These are phyloP conservation scores for Vespertilio murinus DNA, from an alignment of 2,797 vertebrate species.

Conservation along the genomic window DNA sequence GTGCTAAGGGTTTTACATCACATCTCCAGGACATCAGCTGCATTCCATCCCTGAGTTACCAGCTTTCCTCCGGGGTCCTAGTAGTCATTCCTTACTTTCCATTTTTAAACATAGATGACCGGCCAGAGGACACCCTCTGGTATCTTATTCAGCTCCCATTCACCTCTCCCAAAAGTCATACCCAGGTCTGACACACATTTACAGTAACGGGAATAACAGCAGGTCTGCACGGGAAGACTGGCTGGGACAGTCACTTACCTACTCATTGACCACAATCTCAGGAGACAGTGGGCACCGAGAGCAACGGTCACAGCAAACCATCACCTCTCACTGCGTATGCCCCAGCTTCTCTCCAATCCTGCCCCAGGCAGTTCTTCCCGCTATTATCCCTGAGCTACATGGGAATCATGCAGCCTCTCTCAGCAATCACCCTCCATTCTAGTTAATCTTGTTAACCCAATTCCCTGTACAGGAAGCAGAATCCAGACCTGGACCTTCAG, in stretches of 20 bases:
- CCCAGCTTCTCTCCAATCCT: not conserved
- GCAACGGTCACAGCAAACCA: not conserved
- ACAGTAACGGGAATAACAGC: not conserved
- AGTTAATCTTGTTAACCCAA: not conserved
- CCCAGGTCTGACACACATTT: not conserved
- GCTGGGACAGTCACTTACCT: not conserved
- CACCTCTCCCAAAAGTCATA: not conserved
- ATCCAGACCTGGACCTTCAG: not conserved
- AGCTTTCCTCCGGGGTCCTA: not conserved
- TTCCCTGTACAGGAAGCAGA: not conserved
- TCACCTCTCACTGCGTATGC: accelerated
- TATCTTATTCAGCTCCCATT: not conserved
- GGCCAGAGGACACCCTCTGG: not conserved
- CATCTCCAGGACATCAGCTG: not conserved
- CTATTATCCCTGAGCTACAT: not conserved
- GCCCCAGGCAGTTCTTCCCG: not conserved
- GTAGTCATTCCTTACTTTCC: not conserved
- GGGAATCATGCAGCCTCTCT: accelerated
- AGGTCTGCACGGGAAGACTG: not conserved
- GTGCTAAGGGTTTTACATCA: not conserved
- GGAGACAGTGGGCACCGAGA: not conserved
- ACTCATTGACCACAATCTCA: not conserved
- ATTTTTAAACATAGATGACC: not conserved
- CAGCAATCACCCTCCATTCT: not conserved
- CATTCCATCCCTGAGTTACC: not conserved